Base-by-base conservation (phyloP, 2,888 invertebrate species). In the Azorinus chamasolen region DNA sequence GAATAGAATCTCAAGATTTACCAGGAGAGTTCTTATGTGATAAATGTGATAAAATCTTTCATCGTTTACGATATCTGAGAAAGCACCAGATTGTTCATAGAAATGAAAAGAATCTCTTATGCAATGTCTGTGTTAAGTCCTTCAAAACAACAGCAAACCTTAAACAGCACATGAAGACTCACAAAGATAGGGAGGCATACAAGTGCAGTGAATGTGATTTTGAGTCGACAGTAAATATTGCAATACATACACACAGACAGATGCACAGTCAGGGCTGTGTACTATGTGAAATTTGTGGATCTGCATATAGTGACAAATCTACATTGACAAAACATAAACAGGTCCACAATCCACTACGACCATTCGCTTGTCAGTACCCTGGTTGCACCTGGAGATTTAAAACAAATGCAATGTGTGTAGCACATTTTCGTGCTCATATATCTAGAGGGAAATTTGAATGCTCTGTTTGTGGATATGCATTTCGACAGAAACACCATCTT, bases 351-450 rank as follows among this genome's bases (percentile, higher is more conserved):
- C 65, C 74, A 5, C 78, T 58, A 39, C 84, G 91, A 24, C 91
- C 92, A 0, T 91, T 83, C 77, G 85, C 88, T 0, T 92, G 91
- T 65, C 83, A 79, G 10, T 89, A 83, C 63, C 87, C 86, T n/a
- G 91, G 89, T 0, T 91, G 91, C 73, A 90, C 91, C 0, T 91
- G 90, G 90, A 55, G 91, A 16, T 92, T 92, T 69, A 88, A 89
- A 58, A 88, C 89, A 3, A 90, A 91, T 55, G 78, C 85, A 2
- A 90, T 89, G 88, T 89, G 90, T 64, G 76, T 82, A 18, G 91
- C 90, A 6, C 92, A 92, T 78, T 79, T 88, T 14, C 76, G 85
- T 16, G 85, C 86, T 5, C 92, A 92, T 74, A 87, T 87, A 0
- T 85, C 86, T 0, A 83, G 86, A 50, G 89, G 89, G 0, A 89